Evolutionary conservation across 2,797 vertebrate species (phyloP), one percentile per base, ranked within the genome.

Genomic region (Enteromius viviparus): DNA sequence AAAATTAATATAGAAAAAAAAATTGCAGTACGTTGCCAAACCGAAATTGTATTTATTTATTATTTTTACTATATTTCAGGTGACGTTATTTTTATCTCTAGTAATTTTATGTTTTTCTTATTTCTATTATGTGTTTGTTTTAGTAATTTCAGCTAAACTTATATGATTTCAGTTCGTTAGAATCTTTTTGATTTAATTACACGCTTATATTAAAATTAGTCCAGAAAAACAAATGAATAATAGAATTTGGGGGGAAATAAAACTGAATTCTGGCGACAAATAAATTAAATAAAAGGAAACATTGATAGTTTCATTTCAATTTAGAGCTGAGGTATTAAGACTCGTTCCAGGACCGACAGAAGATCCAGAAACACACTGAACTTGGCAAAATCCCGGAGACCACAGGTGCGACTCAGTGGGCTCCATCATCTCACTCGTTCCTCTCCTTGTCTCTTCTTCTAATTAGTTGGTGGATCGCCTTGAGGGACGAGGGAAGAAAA

Each of bases 381-480:
- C 8, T 51, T 79, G 64, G 64, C 77, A 26, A 68, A 79, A 26
- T 53, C 21, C 32, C 4, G 12, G 26, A 2, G 19, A 72, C 26
- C 55, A 49, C 79, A 81, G 70, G 37, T 75, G 75, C 62, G 77
- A 84, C 72, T 53, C 64, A 58, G 26, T 14, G 51, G 26, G 23
- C 21, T 19, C 49, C 2, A 14, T 62, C 42, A 14, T 62, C 32
- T 83, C 65, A 14, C 65, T 19, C 45, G 29, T 21, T 74, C 81
- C 78, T 60, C 60, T 47, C 2, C 2, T 68, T 71, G 45, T 72
- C 78, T 66, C 19, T 70, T 34, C 40, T 23, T 81, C 77, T 87
- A 86, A 87, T 86, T 84, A 76, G 75, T 68, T 62, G 37, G 62
- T 34, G 47, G 80, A 80, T 82, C 29, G 55, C 68, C 49, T 69